Evolutionary conservation across 2,797 vertebrate species (phyloP).

Genomic region (Lepidocolaptes lacrymiger): DNA sequence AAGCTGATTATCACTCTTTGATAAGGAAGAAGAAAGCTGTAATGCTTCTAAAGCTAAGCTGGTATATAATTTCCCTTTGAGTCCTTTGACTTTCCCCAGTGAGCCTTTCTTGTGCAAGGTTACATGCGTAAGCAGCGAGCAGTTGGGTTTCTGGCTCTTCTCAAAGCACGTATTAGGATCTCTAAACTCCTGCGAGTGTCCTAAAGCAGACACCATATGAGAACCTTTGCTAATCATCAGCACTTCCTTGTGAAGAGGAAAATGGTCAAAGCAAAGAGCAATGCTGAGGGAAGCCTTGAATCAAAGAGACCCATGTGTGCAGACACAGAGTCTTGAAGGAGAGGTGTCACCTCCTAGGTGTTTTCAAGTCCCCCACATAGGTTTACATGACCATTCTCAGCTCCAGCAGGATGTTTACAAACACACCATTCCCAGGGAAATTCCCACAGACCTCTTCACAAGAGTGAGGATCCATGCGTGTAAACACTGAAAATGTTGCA

Average conservation of each 20-base stretch:
- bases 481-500: neutral
- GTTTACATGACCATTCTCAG: neutral
- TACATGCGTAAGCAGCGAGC: rapidly evolving
- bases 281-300: neutral
- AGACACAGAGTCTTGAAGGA: rapidly evolving
- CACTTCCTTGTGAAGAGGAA: neutral
- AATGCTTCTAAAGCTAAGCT: constrained; percentile 40
- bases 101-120: constrained; percentile 35
- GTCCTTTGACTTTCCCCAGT: constrained; percentile 4
- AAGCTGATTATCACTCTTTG: constrained; percentile 67
- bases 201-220: neutral
- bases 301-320: neutral
- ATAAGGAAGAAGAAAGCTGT: constrained; percentile 64
- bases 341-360: too few species aligned
- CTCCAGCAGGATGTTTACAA: neutral
- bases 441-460: neutral
- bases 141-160: neutral
- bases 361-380: neutral
- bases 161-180: neutral
- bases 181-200: neutral
- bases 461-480: rapidly evolving
- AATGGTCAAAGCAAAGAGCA: neutral
- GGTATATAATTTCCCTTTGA: neutral
- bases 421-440: neutral
- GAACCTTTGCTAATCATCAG: neutral